Evolutionary conservation across 1,140 invertebrate species (phyloP), one percentile per base, ranked within the genome.

Genomic region (Plectrocnemia conspersa): DNA sequence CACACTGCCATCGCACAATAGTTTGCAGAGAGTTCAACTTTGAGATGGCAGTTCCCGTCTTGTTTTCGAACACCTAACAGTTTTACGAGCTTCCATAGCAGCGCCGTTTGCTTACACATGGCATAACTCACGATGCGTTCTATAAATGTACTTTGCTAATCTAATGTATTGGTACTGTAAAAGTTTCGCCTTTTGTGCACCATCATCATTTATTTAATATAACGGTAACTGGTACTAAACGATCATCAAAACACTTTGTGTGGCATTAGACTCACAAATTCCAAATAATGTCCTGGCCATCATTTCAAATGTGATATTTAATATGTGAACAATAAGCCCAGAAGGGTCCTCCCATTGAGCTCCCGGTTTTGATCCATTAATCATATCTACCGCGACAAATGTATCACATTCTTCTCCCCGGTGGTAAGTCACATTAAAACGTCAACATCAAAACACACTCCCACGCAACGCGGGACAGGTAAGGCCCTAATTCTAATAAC

Each of bases 301-400:
- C n/a, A n/a, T n/a, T n/a, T n/a, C n/a, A n/a, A n/a, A n/a, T n/a
- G n/a, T n/a, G n/a, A n/a, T n/a, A n/a, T n/a, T n/a, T n/a, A n/a
- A n/a, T n/a, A n/a, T n/a, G n/a, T n/a, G n/a, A n/a, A n/a, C n/a
- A n/a, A n/a, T n/a, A n/a, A n/a, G n/a, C n/a, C n/a, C n/a, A n/a
- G n/a, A n/a, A n/a, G n/a, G n/a, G n/a, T n/a, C n/a, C n/a, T n/a
- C n/a, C n/a, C n/a, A n/a, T n/a, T n/a, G n/a, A n/a, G 49, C 54
- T 60, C 27, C 54, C 40, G 54, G 58, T 60, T 35, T 60, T 56
- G 41, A 29, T 52, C 32, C 50, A 60, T 60, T 60, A 60, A 60
- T 60, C 58, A 60, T 56, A 54, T 54, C 33, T 24, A 23, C 29
- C 41, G 48, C 32, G 58, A 60, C 58, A 60, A 60, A 60, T 60